Percentiles rank a stretch among this genome's conserved stretches.
phyloP scores from a whole-genome alignment of 2,113 vertebrate species.

The Peromyscus californicus region DNA sequence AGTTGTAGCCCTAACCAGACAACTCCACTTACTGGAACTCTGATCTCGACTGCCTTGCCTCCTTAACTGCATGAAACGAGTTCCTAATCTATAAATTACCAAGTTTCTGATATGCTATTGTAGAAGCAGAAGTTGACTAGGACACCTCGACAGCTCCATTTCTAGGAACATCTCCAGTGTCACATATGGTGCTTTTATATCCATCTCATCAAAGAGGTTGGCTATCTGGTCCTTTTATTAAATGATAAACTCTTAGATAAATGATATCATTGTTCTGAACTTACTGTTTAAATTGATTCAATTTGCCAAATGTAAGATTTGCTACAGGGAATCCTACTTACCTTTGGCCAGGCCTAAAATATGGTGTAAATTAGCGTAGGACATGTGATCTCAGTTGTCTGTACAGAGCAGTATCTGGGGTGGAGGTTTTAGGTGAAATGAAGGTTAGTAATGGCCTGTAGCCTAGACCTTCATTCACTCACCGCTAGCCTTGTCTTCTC shows the following conservation, averaged over 20 bases:
- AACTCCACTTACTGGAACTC: not conserved
- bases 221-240: not conserved
- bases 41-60: not conserved
- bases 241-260: not conserved
- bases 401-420: not conserved
- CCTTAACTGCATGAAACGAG: not conserved
- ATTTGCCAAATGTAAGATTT: not conserved
- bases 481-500: not conserved
- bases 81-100: not conserved
- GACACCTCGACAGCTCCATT: not conserved
- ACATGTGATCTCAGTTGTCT: not conserved
- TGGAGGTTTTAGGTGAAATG: not conserved
- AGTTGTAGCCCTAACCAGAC: not conserved
- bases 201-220: not conserved
- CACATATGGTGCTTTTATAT: not conserved
- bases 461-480: not conserved
- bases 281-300: not conserved
- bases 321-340: not conserved
- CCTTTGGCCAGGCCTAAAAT: not conserved
- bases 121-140: not conserved
- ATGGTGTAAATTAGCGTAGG: not conserved
- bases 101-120: not conserved
- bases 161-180: not conserved
- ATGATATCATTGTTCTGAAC: not conserved
- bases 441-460: not conserved